Evolutionary conservation across 2,113 vertebrate species (phyloP), one percentile per base, ranked within the genome.

Genomic region (Campylomormyrus numenius): DNA sequence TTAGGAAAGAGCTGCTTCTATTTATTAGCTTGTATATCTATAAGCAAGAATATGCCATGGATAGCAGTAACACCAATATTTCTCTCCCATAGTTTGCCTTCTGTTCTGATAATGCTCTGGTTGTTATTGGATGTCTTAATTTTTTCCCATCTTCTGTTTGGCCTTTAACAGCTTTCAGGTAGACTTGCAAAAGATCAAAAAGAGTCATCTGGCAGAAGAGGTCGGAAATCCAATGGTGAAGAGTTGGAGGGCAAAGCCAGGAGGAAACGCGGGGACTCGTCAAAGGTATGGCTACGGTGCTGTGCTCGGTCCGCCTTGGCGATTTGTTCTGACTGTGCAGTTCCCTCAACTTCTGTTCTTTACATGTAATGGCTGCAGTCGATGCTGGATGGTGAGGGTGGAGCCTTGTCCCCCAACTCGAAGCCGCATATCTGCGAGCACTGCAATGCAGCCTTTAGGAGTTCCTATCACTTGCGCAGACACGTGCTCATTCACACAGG

Each of bases 381-480:
- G 90, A 94, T 96, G 92, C 94, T 97, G 92, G 98, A 98, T 90
- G 96, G 94, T 83, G 98, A 99, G 88, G 97, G 96, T 91, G 95
- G 96, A 83, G 93, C 96, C 5, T 94, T 97, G 74, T 98, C 97
- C 94, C 97, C 98, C 85, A 98, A 95, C 93, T 98, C 98, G 91
- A 99, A 99, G 95, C 98, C 98, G 93, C 98, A 99, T 91, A 97
- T 99, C 94, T 99, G 98, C 91, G 98, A 99, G 92, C 98, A 99
- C 96, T 99, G 98, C 94, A 98, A 95, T 21, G 98, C 98, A 90
- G 98, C 98, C 93, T 99, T 99, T 94, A 96, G 98, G 91, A 99
- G 98, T 95, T 99, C 98, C 94, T 99, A 99, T 88, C 98, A 99
- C 94, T 96, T 99, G 93, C 98, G 98, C 93, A 96, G 98, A 88